Percentiles rank a stretch among this genome's conserved stretches.
Conservation (phyloP, 2,888 invertebrate genomes). For the Notodonta dromedarius region DNA sequence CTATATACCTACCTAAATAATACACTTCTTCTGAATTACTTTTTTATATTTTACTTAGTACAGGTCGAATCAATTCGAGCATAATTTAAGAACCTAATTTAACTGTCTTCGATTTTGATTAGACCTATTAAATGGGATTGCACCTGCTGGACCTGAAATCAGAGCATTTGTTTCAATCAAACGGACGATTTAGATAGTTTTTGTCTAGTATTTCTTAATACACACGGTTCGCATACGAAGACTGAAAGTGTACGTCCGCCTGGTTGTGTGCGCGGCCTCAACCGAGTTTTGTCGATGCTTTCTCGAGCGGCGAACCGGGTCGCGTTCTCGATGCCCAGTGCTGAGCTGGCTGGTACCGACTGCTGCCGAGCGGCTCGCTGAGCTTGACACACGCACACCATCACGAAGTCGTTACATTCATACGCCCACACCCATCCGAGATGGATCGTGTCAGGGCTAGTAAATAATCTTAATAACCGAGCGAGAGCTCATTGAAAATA, state of each 20-base stretch:
- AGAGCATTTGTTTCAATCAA: too few relatives aligned
- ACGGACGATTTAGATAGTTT: slow-evolving; percentile 48
- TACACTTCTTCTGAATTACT: too few relatives aligned
- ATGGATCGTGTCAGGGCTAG: slow-evolving; percentile 68
- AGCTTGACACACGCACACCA: slow-evolving; percentile 56
- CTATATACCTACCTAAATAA: too few relatives aligned
- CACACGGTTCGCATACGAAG: slow-evolving; percentile 63
- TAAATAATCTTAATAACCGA: slow-evolving; percentile 53
- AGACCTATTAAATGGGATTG: too few relatives aligned
- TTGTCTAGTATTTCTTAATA: slow-evolving; percentile 55
- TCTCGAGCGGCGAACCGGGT: slow-evolving; percentile 82
- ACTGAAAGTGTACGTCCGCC: slow-evolving; percentile 76
- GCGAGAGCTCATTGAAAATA: slow-evolving; percentile 31
- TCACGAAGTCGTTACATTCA: slow-evolving; percentile 35
- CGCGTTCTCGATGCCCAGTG: slow-evolving; percentile 79
- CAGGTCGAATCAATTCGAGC: too few relatives aligned
- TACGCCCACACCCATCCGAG: slow-evolving; percentile 53
- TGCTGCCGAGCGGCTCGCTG: slow-evolving; percentile 39
- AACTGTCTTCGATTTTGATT: too few relatives aligned
- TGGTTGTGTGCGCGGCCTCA: slow-evolving; percentile 76
- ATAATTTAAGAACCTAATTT: too few relatives aligned
- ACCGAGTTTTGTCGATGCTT: slow-evolving; percentile 84
- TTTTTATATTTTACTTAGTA: too few relatives aligned
- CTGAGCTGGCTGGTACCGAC: slow-evolving; percentile 56
- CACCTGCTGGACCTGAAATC: too few relatives aligned